These are phyloP conservation scores for Rhopalosiphum maidis DNA, from an alignment of 1,140 invertebrate genomes.

Conservation along the genomic window DNA sequence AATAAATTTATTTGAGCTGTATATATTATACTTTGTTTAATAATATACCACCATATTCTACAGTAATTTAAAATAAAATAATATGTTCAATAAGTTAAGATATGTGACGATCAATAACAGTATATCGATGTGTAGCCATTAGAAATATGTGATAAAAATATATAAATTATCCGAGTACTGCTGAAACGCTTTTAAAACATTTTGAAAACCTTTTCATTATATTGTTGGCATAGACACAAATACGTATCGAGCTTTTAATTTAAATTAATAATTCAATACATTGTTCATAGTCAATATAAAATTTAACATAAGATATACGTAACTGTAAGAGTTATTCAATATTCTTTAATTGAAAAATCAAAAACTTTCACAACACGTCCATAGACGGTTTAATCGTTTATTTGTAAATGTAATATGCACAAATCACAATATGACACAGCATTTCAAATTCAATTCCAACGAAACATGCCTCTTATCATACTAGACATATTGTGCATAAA, in stretches of 20 bases:
- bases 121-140: not conserved
- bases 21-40: not conserved
- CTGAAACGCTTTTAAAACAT: not conserved
- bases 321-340: not conserved
- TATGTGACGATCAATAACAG: not conserved
- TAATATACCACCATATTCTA: not conserved
- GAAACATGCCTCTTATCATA: not conserved
- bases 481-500: not conserved
- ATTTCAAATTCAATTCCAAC: not conserved
- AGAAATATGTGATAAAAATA: not conserved
- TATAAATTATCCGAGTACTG: not conserved
- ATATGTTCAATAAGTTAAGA: not conserved
- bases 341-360: not conserved
- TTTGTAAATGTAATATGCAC: not conserved
- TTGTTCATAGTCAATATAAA: not conserved
- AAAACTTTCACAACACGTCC: not conserved
- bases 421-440: not conserved
- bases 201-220: not conserved
- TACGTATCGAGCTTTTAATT: not conserved
- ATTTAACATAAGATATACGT: not conserved
- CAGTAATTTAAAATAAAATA: not conserved
- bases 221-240: not conserved
- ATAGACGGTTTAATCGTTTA: not conserved
- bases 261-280: not conserved
- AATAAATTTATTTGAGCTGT: not conserved